These are phyloP conservation scores for Myotis lucifugus DNA, from an alignment of 2,113 vertebrate genomes.

Conservation along the genomic window DNA sequence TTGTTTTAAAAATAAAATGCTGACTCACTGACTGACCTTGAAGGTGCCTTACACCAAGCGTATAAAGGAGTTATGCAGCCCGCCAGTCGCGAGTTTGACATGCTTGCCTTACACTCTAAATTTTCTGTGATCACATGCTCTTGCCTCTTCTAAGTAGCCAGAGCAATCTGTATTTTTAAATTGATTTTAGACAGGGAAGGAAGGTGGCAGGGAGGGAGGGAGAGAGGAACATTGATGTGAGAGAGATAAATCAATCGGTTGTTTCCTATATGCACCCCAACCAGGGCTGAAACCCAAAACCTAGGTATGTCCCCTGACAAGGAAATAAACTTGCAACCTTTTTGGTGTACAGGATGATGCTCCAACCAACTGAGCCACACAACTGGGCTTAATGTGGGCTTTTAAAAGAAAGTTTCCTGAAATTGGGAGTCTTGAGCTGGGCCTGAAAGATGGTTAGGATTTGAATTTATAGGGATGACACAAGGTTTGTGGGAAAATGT, in stretches of 20 bases:
- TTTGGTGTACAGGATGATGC: not conserved
- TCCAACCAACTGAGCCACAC: not conserved
- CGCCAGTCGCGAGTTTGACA: no score
- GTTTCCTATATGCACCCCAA: not conserved
- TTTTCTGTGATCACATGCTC: not conserved
- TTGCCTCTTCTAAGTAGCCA: not conserved
- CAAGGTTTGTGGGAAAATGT: not conserved
- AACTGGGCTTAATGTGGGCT: not conserved
- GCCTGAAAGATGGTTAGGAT: not conserved
- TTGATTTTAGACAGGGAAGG: not conserved
- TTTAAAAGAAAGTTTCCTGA: constrained; percentile 26
- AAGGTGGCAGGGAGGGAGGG: not conserved
- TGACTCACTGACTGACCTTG: not conserved
- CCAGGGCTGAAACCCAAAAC: not conserved
- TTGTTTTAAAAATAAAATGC: not conserved
- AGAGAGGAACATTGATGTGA: not conserved
- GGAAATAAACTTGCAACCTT: not conserved
- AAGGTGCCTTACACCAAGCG: not conserved
- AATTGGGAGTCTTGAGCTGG: not conserved
- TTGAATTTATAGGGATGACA: not conserved
- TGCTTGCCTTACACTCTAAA: not conserved
- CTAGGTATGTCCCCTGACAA: not conserved
- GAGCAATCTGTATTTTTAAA: not conserved
- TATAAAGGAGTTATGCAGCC: no score
- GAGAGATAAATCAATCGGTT: not conserved